Evolutionary conservation across 2,888 invertebrate genomes (phyloP), one percentile per base, ranked within the genome.

Genomic region (Carcina quercana): DNA sequence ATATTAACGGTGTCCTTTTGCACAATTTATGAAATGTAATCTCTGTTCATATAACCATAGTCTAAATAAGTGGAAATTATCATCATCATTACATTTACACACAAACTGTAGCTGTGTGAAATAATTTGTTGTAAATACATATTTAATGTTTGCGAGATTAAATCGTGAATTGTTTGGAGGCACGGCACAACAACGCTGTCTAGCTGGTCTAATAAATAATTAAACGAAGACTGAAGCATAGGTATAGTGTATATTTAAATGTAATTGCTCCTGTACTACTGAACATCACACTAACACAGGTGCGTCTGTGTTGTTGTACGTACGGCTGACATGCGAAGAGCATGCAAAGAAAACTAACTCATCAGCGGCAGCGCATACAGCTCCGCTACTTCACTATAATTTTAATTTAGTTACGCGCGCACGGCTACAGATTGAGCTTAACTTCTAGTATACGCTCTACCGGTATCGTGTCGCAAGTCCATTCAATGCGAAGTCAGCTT

Each of bases 181-280:
- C 26, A 54, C 58, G 54, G 53, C 48, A 45, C 45, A 48, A 57
- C 57, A 59, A 60, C 58, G 62, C 52, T 53, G 54, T 62, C 62
- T 70, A 69, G 69, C 74, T 74, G 76, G 60, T 55, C 53, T 74
- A 68, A 70, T 65, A 64, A 72, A 73, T 78, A 76, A 78, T 70
- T 69, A 75, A 78, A 76, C 63, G 72, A 82, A 82, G 82, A 82
- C 82, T 82, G 82, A 82, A 70, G 79, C 59, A 70, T 80, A 80
- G 79, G 63, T 76, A 76, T 80, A 79, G 70, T 65, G 59, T 79
- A 72, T 75, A 73, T 70, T 73, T 66, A 61, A 50, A 64, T 59
- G 59, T 67, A 71, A 63, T 56, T 59, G 59, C 64, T 64, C 39
- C 43, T 47, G 55, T 64, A 56, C 63, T 67, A 64, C 63, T 46